These are phyloP conservation scores for Pristionchus fissidentatus DNA, from an alignment of 2,888 invertebrate genomes.

Conservation along the genomic window DNA sequence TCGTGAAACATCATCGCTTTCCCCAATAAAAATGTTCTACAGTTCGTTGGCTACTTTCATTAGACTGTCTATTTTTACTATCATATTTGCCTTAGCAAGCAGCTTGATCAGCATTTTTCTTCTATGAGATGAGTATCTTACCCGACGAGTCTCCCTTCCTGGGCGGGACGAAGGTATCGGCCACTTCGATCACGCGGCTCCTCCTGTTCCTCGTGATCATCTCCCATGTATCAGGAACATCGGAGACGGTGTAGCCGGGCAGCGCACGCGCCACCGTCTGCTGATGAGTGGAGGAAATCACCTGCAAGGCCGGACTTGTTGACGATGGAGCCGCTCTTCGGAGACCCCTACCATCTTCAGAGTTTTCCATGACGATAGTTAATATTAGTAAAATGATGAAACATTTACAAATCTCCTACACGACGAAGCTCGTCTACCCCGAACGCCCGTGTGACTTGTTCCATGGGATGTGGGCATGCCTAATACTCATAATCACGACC, in stretches of 20 bases:
- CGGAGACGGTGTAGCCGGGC: constrained; percentile 74
- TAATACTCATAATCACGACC: too few relatives aligned
- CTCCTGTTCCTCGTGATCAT: constrained; percentile 61
- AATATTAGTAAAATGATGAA: too few relatives aligned
- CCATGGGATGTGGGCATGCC: too few relatives aligned
- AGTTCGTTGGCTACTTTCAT: too few relatives aligned
- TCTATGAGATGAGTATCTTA: constrained; percentile 57
- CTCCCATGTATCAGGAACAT: constrained; percentile 74
- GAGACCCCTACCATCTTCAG: too few relatives aligned
- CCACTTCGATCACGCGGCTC: constrained; percentile 75
- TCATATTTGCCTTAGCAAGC: too few relatives aligned
- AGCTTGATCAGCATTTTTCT: too few relatives aligned
- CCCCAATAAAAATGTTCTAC: not conserved
- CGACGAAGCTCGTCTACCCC: too few relatives aligned
- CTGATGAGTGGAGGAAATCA: constrained; percentile 37
- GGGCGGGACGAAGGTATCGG: constrained; percentile 74
- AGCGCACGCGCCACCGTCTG: constrained; percentile 49
- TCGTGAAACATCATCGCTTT: not conserved
- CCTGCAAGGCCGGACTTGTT: not conserved
- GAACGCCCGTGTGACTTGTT: too few relatives aligned
- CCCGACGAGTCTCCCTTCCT: constrained; percentile 62
- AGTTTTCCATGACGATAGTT: too few relatives aligned
- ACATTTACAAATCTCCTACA: not conserved
- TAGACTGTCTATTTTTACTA: too few relatives aligned
- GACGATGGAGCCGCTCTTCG: too few relatives aligned